Conservation (phyloP, 1,140 invertebrate genomes). For the Drosophila sp. region DNA sequence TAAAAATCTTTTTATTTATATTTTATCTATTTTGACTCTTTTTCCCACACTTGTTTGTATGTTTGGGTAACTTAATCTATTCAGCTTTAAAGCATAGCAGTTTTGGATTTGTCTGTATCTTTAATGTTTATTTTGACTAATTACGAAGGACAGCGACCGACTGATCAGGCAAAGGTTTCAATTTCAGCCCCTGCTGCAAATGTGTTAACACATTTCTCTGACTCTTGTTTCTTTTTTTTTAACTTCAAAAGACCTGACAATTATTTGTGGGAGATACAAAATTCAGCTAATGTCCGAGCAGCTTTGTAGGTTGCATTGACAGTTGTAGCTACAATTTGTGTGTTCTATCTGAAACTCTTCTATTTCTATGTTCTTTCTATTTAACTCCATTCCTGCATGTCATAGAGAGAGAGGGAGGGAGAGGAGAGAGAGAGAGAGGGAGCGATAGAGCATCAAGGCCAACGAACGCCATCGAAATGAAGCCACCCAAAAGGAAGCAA, state of each 20-base stretch:
- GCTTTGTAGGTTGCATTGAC: constrained; percentile 41
- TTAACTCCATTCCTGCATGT: no score
- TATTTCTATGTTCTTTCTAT: neutral
- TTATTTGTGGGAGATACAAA: neutral
- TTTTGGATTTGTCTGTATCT: neutral
- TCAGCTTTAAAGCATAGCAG: neutral
- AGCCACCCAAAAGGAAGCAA: neutral
- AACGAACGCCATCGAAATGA: constrained; percentile 27
- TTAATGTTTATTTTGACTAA: constrained; percentile 13
- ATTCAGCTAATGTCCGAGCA: constrained; percentile 3
- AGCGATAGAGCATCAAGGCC: constrained; percentile 31
- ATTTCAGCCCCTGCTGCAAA: neutral
- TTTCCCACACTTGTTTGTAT: no score
- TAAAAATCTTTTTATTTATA: no score
- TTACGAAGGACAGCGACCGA: neutral
- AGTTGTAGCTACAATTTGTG: constrained; percentile 19
- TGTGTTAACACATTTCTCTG: constrained; percentile 22
- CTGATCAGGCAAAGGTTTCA: neutral
- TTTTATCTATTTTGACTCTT: no score
- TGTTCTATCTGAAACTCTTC: neutral
- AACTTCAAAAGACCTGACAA: constrained; percentile 38
- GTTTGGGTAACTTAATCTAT: no score
- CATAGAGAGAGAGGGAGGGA: no score
- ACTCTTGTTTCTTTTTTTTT: constrained; percentile 5
- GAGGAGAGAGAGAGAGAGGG: no score